Percentiles rank a stretch among this genome's conserved stretches.
These are phyloP conservation scores for Ammodytes marinus DNA, from an alignment of 2,113 vertebrate genomes.

Conservation along the genomic window DNA sequence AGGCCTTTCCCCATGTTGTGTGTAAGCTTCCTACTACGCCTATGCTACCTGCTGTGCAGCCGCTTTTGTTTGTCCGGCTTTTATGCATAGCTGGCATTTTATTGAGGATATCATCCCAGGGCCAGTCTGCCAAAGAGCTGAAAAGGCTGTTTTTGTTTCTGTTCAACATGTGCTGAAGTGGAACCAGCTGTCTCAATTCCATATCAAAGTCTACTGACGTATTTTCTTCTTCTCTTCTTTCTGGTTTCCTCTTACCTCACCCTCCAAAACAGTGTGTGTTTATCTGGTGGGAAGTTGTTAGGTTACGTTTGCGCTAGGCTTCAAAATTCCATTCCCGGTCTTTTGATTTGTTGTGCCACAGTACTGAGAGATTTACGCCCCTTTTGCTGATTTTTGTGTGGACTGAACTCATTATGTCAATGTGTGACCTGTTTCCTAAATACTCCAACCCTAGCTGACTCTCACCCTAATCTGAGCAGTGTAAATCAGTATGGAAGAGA, in stretches of 20 bases:
- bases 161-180: constrained; percentile 41
- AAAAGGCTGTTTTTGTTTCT: constrained; percentile 44
- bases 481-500: constrained; percentile 6
- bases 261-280: constrained; percentile 19
- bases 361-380: constrained; percentile 37
- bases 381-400: constrained; percentile 23
- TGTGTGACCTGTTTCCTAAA: constrained; percentile 34
- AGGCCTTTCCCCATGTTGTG: constrained; percentile 26
- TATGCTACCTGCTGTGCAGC: constrained; percentile 36
- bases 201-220: constrained; percentile 24
- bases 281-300: constrained; percentile 48
- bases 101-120: constrained; percentile 45
- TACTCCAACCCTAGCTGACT: neutral
- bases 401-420: constrained; percentile 26
- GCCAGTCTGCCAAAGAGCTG: constrained; percentile 58
- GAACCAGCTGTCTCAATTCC: constrained; percentile 48
- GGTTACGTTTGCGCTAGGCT: constrained; percentile 37
- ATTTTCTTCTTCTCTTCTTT: neutral
- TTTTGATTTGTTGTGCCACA: constrained; percentile 14
- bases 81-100: constrained; percentile 64
- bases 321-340: constrained; percentile 40
- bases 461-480: constrained; percentile 1
- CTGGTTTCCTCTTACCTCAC: constrained; percentile 5
- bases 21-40: constrained; percentile 12
- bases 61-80: constrained; percentile 34